phyloP scores from a whole-genome alignment of 2,113 vertebrate genomes.

The Garra rufa region DNA sequence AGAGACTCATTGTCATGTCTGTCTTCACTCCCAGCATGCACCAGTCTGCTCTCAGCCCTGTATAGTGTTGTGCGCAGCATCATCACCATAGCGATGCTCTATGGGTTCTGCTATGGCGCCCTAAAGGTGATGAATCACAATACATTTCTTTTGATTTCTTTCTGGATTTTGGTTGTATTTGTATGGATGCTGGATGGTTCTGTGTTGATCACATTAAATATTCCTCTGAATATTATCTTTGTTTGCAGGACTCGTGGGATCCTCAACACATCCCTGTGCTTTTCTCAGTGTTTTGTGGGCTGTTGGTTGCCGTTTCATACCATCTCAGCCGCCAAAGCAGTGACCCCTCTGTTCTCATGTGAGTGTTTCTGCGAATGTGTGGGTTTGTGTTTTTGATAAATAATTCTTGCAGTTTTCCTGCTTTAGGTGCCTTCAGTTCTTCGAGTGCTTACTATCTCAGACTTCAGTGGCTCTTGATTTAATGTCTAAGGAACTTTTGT shows the following conservation, averaged over 20 bases:
- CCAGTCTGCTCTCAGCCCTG: constrained; percentile 92
- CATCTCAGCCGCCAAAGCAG: constrained; percentile 98
- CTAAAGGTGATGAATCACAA: constrained; percentile 82
- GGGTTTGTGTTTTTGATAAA: constrained; percentile 9
- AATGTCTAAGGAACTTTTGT: not conserved
- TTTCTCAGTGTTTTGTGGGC: constrained; percentile 96
- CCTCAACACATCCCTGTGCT: constrained; percentile 97
- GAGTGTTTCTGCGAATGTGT: constrained; percentile 67
- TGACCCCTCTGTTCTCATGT: constrained; percentile 96
- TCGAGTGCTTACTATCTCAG: not conserved
- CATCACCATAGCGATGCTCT: constrained; percentile 91
- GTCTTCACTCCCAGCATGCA: constrained; percentile 81
- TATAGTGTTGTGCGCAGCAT: constrained; percentile 94
- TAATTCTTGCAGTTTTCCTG: not conserved
- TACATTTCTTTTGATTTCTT: not conserved
- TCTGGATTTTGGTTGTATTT: not conserved
- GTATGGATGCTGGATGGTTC: not conserved
- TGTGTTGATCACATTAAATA: not conserved
- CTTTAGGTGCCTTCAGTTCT: not conserved
- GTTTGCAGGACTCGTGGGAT: constrained; percentile 91
- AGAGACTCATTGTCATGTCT: not conserved
- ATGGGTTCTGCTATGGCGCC: constrained; percentile 95
- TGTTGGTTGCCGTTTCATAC: constrained; percentile 95
- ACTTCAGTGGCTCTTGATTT: not conserved
- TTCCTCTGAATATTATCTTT: constrained; percentile 4